Evolutionary conservation across 2,888 invertebrate species (phyloP), one percentile per base, ranked within the genome.

Genomic region (Nemotelus pantherinus): DNA sequence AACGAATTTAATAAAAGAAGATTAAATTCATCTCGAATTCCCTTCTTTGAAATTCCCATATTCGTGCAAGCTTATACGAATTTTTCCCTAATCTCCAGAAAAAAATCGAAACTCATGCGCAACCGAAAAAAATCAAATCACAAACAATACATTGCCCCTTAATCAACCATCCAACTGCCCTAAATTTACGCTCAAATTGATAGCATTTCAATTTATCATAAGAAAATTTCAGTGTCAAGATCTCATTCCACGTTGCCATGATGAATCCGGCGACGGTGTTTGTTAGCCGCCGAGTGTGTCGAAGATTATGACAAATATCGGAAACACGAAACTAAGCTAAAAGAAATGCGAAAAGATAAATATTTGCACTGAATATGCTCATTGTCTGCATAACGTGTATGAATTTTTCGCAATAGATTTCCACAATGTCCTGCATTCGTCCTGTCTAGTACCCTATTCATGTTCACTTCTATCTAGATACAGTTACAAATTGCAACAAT

Each of bases 161-260:
- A 63, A 74, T 63, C 50, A 47, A 72, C 45, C 60, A 60, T 41
- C 41, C 58, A 48, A 74, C 58, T 74, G 74, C 74, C 74, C 74
- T 74, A 74, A 60, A 74, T 74, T 74, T 74, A 74, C 63, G 74
- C 74, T 74, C 63, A 60, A 60, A 60, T 50, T 74, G 74, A 74
- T 74, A 63, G 74, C 74, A 74, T 50, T 74, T 60, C 74, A 74
- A 74, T 74, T 74, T 74, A 74, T 74, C 74, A 74, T 41, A 47
- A 7, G 60, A 4, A 60, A 60, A 63, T 67, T 57, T 67, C 67
- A 39, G 39, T 67, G 67, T 47, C 67, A 48, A 45, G 50, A 41
- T 43, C 10, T 39, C 7, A 5, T 25, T 48, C n/a, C 48, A 47
- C 67, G 47, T 48, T 47, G 47, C 25, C 10, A 5, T 57, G 10